Evolutionary conservation across 1,140 invertebrate genomes (phyloP).

Genomic region (Drosophila truncata): DNA sequence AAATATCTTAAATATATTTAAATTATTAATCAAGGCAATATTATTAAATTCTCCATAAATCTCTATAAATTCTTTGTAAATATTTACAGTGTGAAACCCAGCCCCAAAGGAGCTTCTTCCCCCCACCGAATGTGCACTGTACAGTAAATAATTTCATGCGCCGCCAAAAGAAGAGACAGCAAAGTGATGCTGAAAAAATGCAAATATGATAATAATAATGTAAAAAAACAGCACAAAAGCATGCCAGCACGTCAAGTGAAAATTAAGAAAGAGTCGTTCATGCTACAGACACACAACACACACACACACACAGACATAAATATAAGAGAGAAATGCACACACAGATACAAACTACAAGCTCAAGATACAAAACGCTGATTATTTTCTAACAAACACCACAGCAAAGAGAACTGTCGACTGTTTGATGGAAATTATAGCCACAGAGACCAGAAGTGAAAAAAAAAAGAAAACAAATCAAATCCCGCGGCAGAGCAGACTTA

Average conservation of each 20-base stretch:
- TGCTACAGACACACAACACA: conserved; percentile 5
- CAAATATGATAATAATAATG: conserved; percentile 83
- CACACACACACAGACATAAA: neutral
- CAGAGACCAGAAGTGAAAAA: conserved; percentile 18
- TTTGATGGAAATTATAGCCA: conserved; percentile 71
- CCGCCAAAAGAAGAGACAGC: conserved; percentile 20
- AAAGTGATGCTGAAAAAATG: conserved; percentile 49
- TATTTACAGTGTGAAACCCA: conserved; percentile 11
- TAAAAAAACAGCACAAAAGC: conserved; percentile 64
- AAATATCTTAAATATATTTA: neutral
- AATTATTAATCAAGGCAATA: too few relatives aligned
- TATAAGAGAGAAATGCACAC: conserved; percentile 27
- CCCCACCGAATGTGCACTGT: conserved; percentile 36
- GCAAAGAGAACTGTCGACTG: conserved; percentile 45
- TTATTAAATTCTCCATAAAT: neutral
- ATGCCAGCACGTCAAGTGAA: conserved; percentile 78
- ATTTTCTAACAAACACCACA: conserved; percentile 41
- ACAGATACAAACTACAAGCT: conserved; percentile 2
- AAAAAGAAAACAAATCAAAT: conserved; percentile 12
- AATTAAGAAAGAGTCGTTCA: conserved; percentile 70
- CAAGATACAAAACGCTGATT: conserved; percentile 16
- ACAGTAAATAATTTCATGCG: conserved; percentile 37
- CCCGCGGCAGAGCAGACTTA: conserved; percentile 3
- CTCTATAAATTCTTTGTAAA: neutral
- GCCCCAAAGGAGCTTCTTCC: conserved; percentile 21